Evolutionary conservation across 2,888 invertebrate species (phyloP).

Genomic region (Campopleginae sp.): DNA sequence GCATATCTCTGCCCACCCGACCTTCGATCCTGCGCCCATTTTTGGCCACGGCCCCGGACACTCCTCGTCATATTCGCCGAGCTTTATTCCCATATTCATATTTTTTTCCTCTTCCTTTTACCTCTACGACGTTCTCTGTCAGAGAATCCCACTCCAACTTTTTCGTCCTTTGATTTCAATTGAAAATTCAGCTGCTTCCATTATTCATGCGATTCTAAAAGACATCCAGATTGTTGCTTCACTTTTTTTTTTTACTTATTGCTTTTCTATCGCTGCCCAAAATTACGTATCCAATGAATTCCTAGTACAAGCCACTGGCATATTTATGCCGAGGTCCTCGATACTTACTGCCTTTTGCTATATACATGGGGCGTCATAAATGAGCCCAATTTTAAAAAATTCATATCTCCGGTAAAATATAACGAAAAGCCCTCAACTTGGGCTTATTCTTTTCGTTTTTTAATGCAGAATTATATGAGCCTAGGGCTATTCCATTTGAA

Average conservation of each 20-base stretch:
- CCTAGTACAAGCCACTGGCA: too few relatives aligned
- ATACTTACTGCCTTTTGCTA: background rate
- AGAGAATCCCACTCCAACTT: too few relatives aligned
- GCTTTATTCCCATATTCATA: slow-evolving; percentile 15
- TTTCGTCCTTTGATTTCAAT: background rate
- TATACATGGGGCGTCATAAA: too few relatives aligned
- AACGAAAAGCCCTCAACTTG: too few relatives aligned
- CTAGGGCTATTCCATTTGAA: too few relatives aligned
- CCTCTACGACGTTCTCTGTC: background rate
- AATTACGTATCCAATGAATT: background rate
- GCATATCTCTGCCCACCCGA: slow-evolving; percentile 42
- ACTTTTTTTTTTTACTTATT: background rate
- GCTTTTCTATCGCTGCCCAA: background rate
- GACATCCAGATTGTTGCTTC: background rate
- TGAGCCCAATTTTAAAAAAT: too few relatives aligned
- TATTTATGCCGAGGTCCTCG: background rate
- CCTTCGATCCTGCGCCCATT: slow-evolving; percentile 54
- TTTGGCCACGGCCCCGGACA: slow-evolving; percentile 42
- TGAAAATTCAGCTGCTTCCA: background rate
- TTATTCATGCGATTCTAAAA: background rate
- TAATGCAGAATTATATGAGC: too few relatives aligned
- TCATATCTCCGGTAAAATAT: too few relatives aligned
- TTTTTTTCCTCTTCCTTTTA: slow-evolving; percentile 6
- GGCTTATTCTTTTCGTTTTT: too few relatives aligned
- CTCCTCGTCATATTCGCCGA: slow-evolving; percentile 23